Percentiles rank a stretch among this genome's conserved stretches.
Evolutionary conservation across 2,113 vertebrate species (phyloP).

Genomic region (Archilochus colubris): DNA sequence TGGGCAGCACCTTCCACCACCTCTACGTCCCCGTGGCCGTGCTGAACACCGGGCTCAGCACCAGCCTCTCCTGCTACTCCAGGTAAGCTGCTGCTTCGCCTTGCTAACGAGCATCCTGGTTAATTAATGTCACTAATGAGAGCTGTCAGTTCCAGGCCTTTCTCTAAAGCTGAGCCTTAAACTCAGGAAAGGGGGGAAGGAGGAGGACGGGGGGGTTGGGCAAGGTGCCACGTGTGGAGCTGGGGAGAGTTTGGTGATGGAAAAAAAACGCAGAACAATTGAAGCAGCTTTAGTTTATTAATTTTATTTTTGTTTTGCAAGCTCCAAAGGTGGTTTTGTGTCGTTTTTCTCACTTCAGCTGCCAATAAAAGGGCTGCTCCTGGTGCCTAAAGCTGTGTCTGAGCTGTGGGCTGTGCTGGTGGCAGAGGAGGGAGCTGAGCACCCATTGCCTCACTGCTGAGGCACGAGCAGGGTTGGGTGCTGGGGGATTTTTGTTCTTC

Average conservation of each 20-base stretch:
- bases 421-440: too few species aligned
- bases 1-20: constrained; percentile 80
- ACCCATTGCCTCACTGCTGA: too few species aligned
- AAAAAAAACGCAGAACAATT: fast-evolving
- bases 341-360: fast-evolving
- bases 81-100: constrained; percentile 74
- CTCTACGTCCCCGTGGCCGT: constrained; percentile 79
- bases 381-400: fast-evolving
- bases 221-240: fast-evolving
- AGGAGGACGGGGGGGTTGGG: not conserved
- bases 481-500: not conserved
- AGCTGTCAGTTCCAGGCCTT: fast-evolving
- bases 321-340: fast-evolving
- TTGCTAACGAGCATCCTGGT: fast-evolving
- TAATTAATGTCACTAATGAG: not conserved
- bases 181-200: not conserved
- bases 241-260: fast-evolving
- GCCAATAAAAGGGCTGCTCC: not conserved
- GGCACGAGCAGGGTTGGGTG: fast-evolving
- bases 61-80: constrained; percentile 88
- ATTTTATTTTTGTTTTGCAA: not conserved
- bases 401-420: too few species aligned
- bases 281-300: too few species aligned
- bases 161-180: fast-evolving
- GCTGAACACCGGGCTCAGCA: constrained; percentile 82